Evolutionary conservation across 2,888 invertebrate species (phyloP).

Genomic region (Shargacucullia verbasci): DNA sequence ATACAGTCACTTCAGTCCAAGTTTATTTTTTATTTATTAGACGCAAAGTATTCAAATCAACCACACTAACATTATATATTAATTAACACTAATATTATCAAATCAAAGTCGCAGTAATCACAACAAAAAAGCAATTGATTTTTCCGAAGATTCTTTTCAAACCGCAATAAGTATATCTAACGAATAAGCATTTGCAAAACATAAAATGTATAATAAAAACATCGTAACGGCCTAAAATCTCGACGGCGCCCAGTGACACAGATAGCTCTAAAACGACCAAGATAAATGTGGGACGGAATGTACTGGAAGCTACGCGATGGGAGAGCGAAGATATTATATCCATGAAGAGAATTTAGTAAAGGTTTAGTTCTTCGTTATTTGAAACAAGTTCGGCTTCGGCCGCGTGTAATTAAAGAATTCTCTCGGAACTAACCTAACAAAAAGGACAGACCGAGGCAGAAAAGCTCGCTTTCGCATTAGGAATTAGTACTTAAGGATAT

Average conservation of each 20-base stretch:
- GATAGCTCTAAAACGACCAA: conserved; percentile 63
- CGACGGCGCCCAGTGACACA: conserved; percentile 58
- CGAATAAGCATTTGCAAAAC: conserved; percentile 46
- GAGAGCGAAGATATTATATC: not conserved
- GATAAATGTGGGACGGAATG: conserved; percentile 59
- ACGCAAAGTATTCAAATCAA: no score
- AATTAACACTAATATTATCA: conserved; percentile 25
- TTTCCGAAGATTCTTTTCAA: conserved; percentile 19
- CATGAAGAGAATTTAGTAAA: not conserved
- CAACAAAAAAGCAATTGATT: conserved; percentile 43
- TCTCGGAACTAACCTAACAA: no score
- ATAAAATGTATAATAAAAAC: conserved; percentile 56
- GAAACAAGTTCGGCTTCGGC: no score
- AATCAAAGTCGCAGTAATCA: conserved; percentile 27
- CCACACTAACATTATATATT: no score
- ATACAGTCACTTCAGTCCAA: conserved; percentile 1
- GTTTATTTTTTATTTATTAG: no score
- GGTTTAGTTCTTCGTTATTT: no score
- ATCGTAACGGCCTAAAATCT: conserved; percentile 52
- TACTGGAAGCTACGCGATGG: conserved; percentile 42
- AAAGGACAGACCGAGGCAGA: no score
- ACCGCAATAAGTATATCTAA: conserved; percentile 37
- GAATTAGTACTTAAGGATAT: no score
- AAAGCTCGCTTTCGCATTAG: no score
- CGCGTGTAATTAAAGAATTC: no score